Evolutionary conservation across 2,888 invertebrate species (phyloP), one percentile per base, ranked within the genome.

Genomic region (Drosophila emarginata): DNA sequence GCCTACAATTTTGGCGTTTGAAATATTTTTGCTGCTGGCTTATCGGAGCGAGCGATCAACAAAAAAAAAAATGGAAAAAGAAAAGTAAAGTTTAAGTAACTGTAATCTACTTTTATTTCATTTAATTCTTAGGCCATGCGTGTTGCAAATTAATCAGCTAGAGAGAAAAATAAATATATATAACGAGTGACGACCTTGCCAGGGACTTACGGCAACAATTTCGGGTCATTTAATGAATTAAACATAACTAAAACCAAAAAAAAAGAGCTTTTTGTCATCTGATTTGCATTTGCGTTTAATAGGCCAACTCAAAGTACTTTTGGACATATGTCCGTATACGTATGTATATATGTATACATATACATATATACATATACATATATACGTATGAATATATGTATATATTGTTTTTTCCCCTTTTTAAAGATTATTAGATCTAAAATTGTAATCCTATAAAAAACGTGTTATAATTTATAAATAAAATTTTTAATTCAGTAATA

Each of bases 271-370:
- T 58, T 45, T 45, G 15, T 26, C 40, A 78, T 70, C 76, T 76
- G 73, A 78, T 76, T 64, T 72, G 69, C 52, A 76, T 78, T 72
- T 76, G 37, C 68, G 18, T 18, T 75, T 72, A 66, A 76, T 77
- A 64, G 78, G 76, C 72, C 78, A 77, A 58, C 40, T 58, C 40
- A 14, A 15, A 18, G 18, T 45, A 45, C 37, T 57, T 40, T 26
- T 32, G 32, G 9, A 2, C 32, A 9, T 9, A 28, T 6, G 28
- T 28, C 5, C 5, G 5, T 28, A 5, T 28, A 32, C 9, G 9
- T 32, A 32, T 32, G 32, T 32, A 9, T 2, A 11, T 32, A 32
- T 32, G 11, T 9, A 32, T 11, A 28, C 5, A 7, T 1, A 28
- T 7, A 28, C 3, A 28, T 7, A 28, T 7, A 6, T n/a, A n/a